Evolutionary conservation across 2,113 vertebrate genomes (phyloP), one percentile per base, ranked within the genome.

Genomic region (Cariama cristata): DNA sequence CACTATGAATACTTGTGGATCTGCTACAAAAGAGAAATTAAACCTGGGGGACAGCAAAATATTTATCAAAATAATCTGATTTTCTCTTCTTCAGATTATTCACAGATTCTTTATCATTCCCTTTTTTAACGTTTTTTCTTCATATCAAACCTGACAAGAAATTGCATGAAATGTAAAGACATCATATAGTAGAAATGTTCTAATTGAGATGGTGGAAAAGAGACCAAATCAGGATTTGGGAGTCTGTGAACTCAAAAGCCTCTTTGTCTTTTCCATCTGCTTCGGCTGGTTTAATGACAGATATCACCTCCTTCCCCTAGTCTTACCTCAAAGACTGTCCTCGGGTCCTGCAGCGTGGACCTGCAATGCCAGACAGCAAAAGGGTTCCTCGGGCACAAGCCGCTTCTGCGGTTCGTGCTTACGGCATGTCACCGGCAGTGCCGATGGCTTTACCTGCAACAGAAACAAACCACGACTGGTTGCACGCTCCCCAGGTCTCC

Each of bases 341-440:
- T 55, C 22, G 58, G 19, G 17, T 72, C 77, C 35, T 2, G 2
- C 35, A 45, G 44, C 1, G 3, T 0, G 6, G 75, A 49, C 35
- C 33, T 53, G 24, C 24, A 53, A 6, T 2, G 7, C 23, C 47
- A n/a, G 47, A 8, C 5, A 35, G 38, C 38, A 6, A 0, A 47
- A 56, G 20, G 9, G 22, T 23, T 74, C 23, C 60, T 85, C 38
- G 56, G 35, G 66, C 82, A 40, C 23, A 8, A 47, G 58, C 15
- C 0, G 0, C 21, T n/a, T 9, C 6, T 17, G 42, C 0, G 1
- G 47, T 28, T 83, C 1, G 0, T 21, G 19, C 56, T 89, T 14
- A 21, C 0, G 0, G 35, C 0, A 0, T 26, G 9, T 27, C 40
- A 17, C 33, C 0, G 0, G 11, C 74, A 38, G 24, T 73, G 88